Base-by-base conservation (phyloP, 1,140 invertebrate genomes). In the Hylaeus anthracinus region DNA sequence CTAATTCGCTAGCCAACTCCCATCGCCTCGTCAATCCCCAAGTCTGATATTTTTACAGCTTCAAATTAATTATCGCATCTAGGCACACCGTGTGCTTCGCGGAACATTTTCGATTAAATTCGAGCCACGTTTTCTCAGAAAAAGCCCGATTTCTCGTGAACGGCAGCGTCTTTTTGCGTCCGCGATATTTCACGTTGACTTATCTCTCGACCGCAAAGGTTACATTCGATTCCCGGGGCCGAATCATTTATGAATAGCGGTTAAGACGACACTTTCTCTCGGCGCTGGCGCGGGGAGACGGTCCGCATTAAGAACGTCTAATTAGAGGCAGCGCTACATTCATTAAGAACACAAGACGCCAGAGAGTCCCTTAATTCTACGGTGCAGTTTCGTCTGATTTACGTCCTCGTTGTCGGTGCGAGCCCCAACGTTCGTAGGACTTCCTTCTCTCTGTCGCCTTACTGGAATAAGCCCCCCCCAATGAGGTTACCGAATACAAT, bases 291-390 rank as follows among this genome's bases (percentile, higher is more conserved):
- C 69, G 72, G 65, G 82, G 43, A 61, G 67, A 81, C 82, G 56
- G 66, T 72, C 67, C 56, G 74, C 64, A 87, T 81, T 88, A 89
- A 79, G 79, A 79, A 83, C 80, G 88, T 90, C 88, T 90, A 90
- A 90, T 90, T 90, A 90, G 87, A 87, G 88, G 79, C 81, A 84
- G 66, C 77, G 86, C 79, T 85, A 87, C 88, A 89, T 89, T 87
- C 81, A 87, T 87, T 87, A 87, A 87, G 84, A 78, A 86, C 70
- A 76, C 81, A 77, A 77, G 56, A 79, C 71, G 72, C 82, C 73
- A 61, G 84, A 82, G 82, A 83, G 85, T 90, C 87, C 88, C 86
- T 90, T 89, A 90, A 90, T 89, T 89, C 89, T 82, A 64, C 75
- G 60, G 53, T 81, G 84, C 82, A 88, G 86, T 89, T 88, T 86